These are phyloP conservation scores for Eudasyphora cyanicolor DNA, from an alignment of 2,888 invertebrate species.

Conservation along the genomic window DNA sequence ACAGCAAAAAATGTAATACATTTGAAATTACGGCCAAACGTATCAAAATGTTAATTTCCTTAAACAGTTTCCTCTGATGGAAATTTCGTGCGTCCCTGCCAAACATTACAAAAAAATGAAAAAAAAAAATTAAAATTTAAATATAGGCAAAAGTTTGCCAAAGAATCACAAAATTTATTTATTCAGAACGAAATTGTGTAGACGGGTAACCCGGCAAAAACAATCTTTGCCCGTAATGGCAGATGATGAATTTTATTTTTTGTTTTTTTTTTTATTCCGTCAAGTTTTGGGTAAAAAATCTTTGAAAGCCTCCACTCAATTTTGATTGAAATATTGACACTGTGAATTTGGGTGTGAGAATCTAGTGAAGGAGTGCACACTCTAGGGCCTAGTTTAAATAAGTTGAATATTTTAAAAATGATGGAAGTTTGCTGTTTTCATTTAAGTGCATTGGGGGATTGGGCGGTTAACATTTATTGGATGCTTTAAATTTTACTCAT, in stretches of 20 bases:
- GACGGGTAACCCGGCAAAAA: background rate
- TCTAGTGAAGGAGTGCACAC: background rate
- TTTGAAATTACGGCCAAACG: conserved; percentile 2
- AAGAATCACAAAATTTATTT: conserved; percentile 2
- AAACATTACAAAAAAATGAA: too few species aligned
- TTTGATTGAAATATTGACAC: background rate
- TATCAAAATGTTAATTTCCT: conserved; percentile 34
- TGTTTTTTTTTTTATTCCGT: too few species aligned
- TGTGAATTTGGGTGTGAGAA: background rate
- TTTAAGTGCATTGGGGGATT: too few species aligned
- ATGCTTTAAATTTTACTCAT: too few species aligned
- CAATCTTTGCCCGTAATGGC: background rate
- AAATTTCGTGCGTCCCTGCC: conserved; percentile 16
- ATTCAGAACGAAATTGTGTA: background rate
- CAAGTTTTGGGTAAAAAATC: too few species aligned
- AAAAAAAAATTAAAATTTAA: background rate
- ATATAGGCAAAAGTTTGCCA: background rate
- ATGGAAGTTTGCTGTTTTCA: background rate
- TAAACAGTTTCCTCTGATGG: conserved; percentile 17
- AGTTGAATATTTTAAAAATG: background rate
- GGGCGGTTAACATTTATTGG: too few species aligned
- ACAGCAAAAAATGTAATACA: background rate
- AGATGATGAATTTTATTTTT: too few species aligned
- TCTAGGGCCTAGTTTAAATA: background rate
- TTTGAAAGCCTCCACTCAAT: too few species aligned